Evolutionary conservation across 2,888 invertebrate species (phyloP).

Genomic region (Hydraecia micacea): DNA sequence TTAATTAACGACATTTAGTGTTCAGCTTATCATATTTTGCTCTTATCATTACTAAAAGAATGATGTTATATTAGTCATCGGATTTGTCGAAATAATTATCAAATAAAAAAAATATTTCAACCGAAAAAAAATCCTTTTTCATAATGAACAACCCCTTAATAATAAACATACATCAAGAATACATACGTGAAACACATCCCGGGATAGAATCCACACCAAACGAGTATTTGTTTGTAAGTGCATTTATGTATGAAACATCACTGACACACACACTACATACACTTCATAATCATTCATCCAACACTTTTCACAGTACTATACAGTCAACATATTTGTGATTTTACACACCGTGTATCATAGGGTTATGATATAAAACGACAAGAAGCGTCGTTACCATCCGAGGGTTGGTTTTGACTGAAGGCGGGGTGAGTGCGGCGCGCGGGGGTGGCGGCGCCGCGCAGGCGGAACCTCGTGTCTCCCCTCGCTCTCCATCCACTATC

Average conservation of each 20-base stretch:
- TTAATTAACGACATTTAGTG: neutral
- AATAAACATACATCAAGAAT: slow-evolving; percentile 46
- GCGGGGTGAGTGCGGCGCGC: slow-evolving; percentile 65
- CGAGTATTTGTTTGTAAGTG: slow-evolving; percentile 63
- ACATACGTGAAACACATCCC: slow-evolving; percentile 69
- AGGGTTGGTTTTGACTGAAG: slow-evolving; percentile 75
- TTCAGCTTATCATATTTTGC: neutral
- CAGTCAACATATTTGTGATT: slow-evolving; percentile 58
- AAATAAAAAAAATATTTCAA: neutral
- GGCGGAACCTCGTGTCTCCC: slow-evolving; percentile 66
- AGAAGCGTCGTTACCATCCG: slow-evolving; percentile 69
- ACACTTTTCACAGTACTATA: slow-evolving; percentile 59
- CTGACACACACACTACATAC: slow-evolving; percentile 60
- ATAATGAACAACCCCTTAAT: neutral
- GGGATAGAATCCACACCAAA: slow-evolving; percentile 63
- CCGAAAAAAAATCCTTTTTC: neutral
- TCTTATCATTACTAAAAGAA: no score
- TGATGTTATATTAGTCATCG: neutral
- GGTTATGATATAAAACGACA: slow-evolving; percentile 59
- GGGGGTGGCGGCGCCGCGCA: slow-evolving; percentile 76
- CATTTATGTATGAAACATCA: slow-evolving; percentile 65
- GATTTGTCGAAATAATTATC: neutral
- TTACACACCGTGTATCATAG: slow-evolving; percentile 52
- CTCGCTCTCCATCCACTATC: slow-evolving; percentile 68
- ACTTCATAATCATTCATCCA: slow-evolving; percentile 51